These are phyloP conservation scores for Peromyscus nudipes DNA, from an alignment of 2,797 vertebrate species.

Conservation along the genomic window DNA sequence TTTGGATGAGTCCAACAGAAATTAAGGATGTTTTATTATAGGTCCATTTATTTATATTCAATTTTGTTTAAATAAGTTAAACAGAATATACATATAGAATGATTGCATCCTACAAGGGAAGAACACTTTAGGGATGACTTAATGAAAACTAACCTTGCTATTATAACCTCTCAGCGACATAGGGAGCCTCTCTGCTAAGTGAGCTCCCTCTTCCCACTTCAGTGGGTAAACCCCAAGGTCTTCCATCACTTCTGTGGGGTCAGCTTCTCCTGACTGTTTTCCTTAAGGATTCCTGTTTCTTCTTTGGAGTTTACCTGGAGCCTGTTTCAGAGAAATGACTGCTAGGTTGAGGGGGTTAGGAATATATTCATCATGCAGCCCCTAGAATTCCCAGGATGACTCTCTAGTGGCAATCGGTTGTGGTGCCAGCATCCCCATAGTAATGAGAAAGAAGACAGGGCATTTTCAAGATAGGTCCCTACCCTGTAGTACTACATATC, in stretches of 20 bases:
- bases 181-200: background rate
- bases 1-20: constrained; percentile 2
- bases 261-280: constrained; percentile 23
- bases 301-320: constrained; percentile 22
- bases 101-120: background rate
- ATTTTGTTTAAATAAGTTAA: constrained; percentile 11
- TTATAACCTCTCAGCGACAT: background rate
- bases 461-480: constrained; percentile 3
- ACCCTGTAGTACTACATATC: background rate
- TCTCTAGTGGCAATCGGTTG: background rate
- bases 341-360: background rate
- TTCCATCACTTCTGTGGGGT: background rate
- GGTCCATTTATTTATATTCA: background rate
- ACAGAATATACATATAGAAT: background rate
- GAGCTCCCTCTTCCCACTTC: background rate
- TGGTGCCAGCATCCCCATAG: background rate
- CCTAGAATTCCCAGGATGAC: background rate
- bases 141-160: background rate
- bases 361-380: background rate
- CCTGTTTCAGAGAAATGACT: background rate
- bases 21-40: background rate
- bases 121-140: background rate
- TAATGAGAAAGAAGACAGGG: background rate
- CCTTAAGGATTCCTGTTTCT: background rate
- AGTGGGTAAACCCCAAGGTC: background rate